phyloP scores from a whole-genome alignment of 2,113 vertebrate species.

The Boulengerochromis microlepis region DNA sequence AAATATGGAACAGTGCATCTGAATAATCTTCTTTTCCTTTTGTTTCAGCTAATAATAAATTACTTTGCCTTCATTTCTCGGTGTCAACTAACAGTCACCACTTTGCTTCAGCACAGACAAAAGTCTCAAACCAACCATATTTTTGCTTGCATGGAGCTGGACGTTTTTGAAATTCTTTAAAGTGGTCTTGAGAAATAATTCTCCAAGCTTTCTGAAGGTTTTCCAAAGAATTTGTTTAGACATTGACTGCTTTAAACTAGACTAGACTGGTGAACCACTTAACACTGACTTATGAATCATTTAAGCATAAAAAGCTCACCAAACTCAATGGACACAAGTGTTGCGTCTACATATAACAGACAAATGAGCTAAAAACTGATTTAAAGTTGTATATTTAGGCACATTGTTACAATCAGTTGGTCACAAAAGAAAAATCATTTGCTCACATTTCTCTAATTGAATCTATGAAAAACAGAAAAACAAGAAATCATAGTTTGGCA shows the following conservation, averaged over 20 bases:
- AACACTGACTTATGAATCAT: neutral
- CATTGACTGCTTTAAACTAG: neutral
- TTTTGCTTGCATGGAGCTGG: neutral
- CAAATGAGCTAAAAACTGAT: neutral
- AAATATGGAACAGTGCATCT: neutral
- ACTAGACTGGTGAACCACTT: neutral
- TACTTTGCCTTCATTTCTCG: neutral
- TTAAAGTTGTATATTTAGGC: neutral
- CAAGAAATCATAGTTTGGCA: neutral
- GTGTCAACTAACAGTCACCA: slow-evolving; percentile 10
- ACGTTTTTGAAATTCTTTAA: neutral
- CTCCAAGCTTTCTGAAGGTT: neutral
- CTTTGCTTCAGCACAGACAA: neutral
- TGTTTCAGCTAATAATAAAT: slow-evolving; percentile 3
- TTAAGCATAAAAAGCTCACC: neutral
- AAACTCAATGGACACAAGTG: neutral
- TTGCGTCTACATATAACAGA: neutral
- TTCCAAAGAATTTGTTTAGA: neutral
- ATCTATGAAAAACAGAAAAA: neutral
- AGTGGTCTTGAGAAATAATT: neutral
- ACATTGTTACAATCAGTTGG: neutral
- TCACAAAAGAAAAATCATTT: neutral
- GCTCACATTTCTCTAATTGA: neutral
- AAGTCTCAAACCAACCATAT: neutral
- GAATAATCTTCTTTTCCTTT: neutral